These are phyloP conservation scores for Equus quagga DNA, from an alignment of 2,113 vertebrate species.

Conservation along the genomic window DNA sequence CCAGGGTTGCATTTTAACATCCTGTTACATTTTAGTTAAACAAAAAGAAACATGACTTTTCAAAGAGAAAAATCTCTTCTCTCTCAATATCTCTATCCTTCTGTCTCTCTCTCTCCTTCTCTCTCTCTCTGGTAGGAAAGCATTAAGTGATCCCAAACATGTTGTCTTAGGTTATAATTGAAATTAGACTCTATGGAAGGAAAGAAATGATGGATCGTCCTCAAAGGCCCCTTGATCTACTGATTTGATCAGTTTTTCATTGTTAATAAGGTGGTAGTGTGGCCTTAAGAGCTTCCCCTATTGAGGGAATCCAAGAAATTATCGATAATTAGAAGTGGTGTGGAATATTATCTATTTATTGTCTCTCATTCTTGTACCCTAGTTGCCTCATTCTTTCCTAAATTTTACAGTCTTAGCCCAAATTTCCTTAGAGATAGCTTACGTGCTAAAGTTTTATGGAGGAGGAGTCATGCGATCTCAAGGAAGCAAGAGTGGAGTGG, in stretches of 20 bases:
- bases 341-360: not conserved
- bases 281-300: not conserved
- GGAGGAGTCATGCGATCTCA: not conserved
- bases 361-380: not conserved
- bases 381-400: not conserved
- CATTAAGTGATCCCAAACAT: constrained; percentile 23
- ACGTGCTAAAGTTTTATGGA: not conserved
- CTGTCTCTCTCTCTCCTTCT: too few species aligned
- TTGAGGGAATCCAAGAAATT: constrained; percentile 13
- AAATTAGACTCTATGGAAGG: constrained; percentile 47
- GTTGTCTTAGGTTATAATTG: constrained; percentile 46
- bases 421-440: not conserved
- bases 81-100: not conserved
- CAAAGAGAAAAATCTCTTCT: constrained; percentile 12
- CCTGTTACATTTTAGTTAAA: constrained; percentile 42
- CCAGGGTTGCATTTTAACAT: constrained; percentile 50
- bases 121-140: not conserved
- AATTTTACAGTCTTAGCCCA: not conserved
- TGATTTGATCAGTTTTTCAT: constrained; percentile 23
- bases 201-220: not conserved
- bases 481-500: not conserved
- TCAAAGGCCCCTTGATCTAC: constrained; percentile 45
- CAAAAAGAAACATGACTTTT: constrained; percentile 50
- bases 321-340: not conserved
- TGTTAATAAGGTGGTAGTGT: constrained; percentile 20